A percentile compares a stretch with the other conserved stretches of the same genome.
Evolutionary conservation across 2,888 invertebrate genomes (phyloP).

Genomic region (Anthrax anthrax): DNA sequence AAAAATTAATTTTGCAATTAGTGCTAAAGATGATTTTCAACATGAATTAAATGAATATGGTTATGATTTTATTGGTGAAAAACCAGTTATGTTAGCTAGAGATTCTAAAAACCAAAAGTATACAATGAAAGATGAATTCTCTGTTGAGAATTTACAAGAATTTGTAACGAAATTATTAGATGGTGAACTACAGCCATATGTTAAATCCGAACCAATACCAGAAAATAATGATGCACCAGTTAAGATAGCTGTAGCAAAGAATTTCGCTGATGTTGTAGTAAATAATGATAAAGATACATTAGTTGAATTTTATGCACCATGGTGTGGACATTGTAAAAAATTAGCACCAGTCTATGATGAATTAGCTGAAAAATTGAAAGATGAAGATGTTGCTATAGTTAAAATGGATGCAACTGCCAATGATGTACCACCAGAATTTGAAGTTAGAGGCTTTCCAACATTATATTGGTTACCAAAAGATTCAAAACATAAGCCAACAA

Average conservation of each 20-base stretch:
- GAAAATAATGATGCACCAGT: slow-evolving; percentile 70
- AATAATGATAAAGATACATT: slow-evolving; percentile 86
- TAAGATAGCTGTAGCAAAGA: slow-evolving; percentile 87
- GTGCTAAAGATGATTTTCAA: slow-evolving; percentile 85
- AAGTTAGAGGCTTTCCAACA: slow-evolving; percentile 96
- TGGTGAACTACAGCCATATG: slow-evolving; percentile 73
- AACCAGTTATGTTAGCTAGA: slow-evolving; percentile 74
- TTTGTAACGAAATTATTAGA: slow-evolving; percentile 75
- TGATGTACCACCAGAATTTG: slow-evolving; percentile 81
- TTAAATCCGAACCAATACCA: slow-evolving; percentile 92
- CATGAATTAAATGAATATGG: slow-evolving; percentile 92
- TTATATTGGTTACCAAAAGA: slow-evolving; percentile 90
- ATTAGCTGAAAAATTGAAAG: slow-evolving; percentile 71
- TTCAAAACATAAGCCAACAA: slow-evolving; percentile 56
- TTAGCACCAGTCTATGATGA: slow-evolving; percentile 88
- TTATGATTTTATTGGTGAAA: slow-evolving; percentile 74
- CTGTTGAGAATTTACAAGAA: slow-evolving; percentile 65
- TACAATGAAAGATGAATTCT: slow-evolving; percentile 79
- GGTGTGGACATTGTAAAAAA: slow-evolving; percentile 98
- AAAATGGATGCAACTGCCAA: slow-evolving; percentile 99
- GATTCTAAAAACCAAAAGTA: slow-evolving; percentile 79
- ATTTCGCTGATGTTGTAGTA: slow-evolving; percentile 87
- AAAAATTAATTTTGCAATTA: slow-evolving; percentile 71
- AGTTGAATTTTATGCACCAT: slow-evolving; percentile 97
- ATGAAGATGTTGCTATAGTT: slow-evolving; percentile 80